A percentile compares a stretch with the other conserved stretches of the same genome.
Conservation (phyloP, 2,113 vertebrate species). For the Notarius lentiginosus region DNA sequence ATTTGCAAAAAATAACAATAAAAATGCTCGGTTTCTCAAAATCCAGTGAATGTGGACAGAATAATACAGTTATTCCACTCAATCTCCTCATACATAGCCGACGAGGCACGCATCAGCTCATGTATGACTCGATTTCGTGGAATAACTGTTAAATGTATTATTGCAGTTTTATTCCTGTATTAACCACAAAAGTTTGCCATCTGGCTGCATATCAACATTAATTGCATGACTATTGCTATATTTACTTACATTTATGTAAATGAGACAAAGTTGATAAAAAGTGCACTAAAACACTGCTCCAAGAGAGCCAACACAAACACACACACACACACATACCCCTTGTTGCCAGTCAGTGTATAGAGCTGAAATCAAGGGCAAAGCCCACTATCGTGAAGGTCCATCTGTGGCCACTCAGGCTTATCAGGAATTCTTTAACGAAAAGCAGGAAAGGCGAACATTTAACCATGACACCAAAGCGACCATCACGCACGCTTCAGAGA, state of each 20-base stretch:
- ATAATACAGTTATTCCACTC: too few relatives aligned
- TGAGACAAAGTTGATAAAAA: not conserved
- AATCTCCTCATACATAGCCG: too few relatives aligned
- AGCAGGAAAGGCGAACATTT: not conserved
- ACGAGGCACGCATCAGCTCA: too few relatives aligned
- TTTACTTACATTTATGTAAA: not conserved
- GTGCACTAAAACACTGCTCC: not conserved
- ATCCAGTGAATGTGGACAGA: too few relatives aligned
- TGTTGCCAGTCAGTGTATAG: not conserved
- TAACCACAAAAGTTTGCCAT: too few relatives aligned
- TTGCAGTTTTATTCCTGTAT: too few relatives aligned
- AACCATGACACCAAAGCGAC: not conserved
- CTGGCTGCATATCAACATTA: too few relatives aligned
- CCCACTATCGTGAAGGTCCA: not conserved
- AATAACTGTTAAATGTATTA: too few relatives aligned
- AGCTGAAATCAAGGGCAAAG: slow-evolving; percentile 1
- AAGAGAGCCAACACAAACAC: not conserved
- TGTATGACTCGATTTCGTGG: too few relatives aligned
- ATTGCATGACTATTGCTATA: too few relatives aligned
- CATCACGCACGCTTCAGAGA: not conserved
- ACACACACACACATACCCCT: not conserved
- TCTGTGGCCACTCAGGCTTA: not conserved
- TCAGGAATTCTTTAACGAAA: not conserved
- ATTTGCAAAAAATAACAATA: too few relatives aligned
- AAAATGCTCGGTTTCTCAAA: too few relatives aligned